A percentile compares a stretch with the other conserved stretches of the same genome.
phyloP scores from a whole-genome alignment of 2,888 invertebrate species.

The Hypselothyrea guttata region DNA sequence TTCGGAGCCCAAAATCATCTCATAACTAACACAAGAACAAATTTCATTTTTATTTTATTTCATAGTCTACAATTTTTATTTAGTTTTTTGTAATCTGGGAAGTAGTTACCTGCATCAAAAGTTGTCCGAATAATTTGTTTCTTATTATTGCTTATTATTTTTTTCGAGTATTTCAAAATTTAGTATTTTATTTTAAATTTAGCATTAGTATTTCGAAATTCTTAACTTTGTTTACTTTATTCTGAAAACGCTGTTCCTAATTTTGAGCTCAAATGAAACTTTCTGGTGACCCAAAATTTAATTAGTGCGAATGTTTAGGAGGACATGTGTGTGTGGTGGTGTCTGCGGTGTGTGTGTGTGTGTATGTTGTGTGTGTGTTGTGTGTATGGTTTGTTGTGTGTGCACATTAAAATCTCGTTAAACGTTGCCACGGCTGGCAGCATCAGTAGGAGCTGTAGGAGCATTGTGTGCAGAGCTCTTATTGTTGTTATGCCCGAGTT shows the following conservation, averaged over 20 bases:
- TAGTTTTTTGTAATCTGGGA: no score
- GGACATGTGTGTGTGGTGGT: slow-evolving; percentile 22
- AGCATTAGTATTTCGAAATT: background rate
- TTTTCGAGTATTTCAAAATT: no score
- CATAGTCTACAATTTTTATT: no score
- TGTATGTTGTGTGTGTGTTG: slow-evolving; percentile 11
- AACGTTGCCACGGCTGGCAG: slow-evolving; percentile 64
- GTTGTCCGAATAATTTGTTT: no score
- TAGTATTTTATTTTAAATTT: no score
- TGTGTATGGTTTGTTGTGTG: slow-evolving; percentile 30
- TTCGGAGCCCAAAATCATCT: no score
- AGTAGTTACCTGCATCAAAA: no score
- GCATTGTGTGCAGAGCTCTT: slow-evolving; percentile 45
- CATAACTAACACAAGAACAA: no score
- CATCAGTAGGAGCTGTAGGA: no score
- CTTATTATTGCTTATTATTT: no score
- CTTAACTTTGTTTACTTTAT: no score
- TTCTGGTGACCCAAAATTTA: slow-evolving; percentile 66
- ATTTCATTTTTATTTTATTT: no score
- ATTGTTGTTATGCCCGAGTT: slow-evolving; percentile 23
- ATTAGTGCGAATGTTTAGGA: slow-evolving; percentile 57
- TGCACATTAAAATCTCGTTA: slow-evolving; percentile 71
- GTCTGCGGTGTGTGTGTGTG: slow-evolving; percentile 8
- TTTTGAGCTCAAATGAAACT: slow-evolving; percentile 42
- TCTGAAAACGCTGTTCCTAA: slow-evolving; percentile 20